A percentile compares a stretch with the other conserved stretches of the same genome.
These are phyloP conservation scores for Helarctos malayanus DNA, from an alignment of 2,797 vertebrate species.

Conservation along the genomic window DNA sequence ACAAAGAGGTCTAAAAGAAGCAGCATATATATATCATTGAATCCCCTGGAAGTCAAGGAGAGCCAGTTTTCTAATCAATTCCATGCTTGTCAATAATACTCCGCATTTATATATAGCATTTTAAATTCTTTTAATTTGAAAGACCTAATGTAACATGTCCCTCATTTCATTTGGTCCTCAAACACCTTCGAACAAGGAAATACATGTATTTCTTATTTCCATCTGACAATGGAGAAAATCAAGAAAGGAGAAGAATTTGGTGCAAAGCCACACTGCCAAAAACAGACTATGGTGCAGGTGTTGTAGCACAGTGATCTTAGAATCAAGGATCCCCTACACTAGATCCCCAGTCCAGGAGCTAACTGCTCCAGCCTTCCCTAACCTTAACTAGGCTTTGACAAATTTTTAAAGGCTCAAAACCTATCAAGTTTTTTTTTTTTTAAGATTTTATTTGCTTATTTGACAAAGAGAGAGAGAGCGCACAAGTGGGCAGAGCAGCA, in stretches of 20 bases:
- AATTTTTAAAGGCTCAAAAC: background rate
- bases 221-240: background rate
- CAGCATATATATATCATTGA: background rate
- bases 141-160: background rate
- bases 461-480: background rate
- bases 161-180: background rate
- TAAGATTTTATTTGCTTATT: background rate
- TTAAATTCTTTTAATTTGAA: constrained; percentile 7
- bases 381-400: background rate
- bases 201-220: background rate
- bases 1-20: background rate
- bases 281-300: background rate
- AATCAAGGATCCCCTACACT: background rate
- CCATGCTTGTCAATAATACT: background rate
- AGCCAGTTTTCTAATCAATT: background rate
- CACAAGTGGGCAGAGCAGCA: background rate
- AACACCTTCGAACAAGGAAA: background rate
- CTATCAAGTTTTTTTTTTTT: background rate
- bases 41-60: background rate
- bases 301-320: background rate
- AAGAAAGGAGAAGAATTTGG: background rate
- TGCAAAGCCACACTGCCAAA: background rate
- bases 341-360: background rate
- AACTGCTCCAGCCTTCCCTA: background rate
- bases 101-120: background rate